Evolutionary conservation across 2,113 vertebrate genomes (phyloP), one percentile per base, ranked within the genome.

Genomic region (Lepisosteus osseus): DNA sequence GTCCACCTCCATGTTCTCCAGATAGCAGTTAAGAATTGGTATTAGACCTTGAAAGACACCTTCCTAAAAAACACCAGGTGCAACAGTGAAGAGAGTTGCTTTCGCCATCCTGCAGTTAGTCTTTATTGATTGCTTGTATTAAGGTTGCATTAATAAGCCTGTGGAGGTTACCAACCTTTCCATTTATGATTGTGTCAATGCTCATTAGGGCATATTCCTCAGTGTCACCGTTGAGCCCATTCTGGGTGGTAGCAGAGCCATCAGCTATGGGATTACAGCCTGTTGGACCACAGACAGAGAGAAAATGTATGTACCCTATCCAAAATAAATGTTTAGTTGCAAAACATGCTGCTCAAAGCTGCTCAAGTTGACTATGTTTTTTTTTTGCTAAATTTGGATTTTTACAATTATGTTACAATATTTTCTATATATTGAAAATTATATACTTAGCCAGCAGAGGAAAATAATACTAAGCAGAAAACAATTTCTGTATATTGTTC

Each of bases 1-100:
- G 54, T 99, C 97, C 62, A 99, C 97, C 75, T 99, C 97, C 97
- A 99, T 99, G 78, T 95, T 99, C 85, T 98, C 97, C 79, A 99
- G 92, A 80, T 99, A 99, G 76, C 93, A 94, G 90, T 99, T 99
- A 40, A 99, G 91, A 84, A 99, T 87, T 1, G 97, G 96, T 74
- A 99, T 97, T 65, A 99, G 94, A 8, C 97, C 97, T 59, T 96
- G 95, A 86, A 99, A 99, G 7, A 97, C 90, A 2, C 97, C 97
- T 79, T 98, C 97, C 97, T 99, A 66, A 64, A 79, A 80, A 78
- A 68, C 6, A 67, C 74, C 29, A 79, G 4, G 57, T 0, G 0
- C 73, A 7, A 2, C 15, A 0, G 8, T 17, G 7, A 0, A 17
- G 29, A 12, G 5, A 17, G 44, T 12, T 4, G 2, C 7, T 5